Conservation (phyloP, 2,113 vertebrate genomes). For the Triplophysa tibetana region DNA sequence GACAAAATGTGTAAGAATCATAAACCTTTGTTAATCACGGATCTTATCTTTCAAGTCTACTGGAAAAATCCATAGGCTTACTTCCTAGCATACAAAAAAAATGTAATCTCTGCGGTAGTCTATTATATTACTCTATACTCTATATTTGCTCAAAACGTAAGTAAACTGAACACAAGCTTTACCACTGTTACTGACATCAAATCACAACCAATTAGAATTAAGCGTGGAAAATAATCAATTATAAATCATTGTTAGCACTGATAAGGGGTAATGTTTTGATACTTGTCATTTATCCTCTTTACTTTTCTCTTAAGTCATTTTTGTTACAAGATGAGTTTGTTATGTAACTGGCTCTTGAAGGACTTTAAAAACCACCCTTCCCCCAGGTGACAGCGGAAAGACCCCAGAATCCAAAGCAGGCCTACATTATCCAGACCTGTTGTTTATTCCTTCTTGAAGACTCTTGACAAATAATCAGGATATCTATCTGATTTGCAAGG, state of each 20-base stretch:
- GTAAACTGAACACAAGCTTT: no score
- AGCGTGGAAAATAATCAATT: no score
- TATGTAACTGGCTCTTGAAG: neutral
- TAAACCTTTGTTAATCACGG: no score
- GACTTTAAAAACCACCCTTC: neutral
- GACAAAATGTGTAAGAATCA: no score
- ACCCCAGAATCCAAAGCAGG: constrained; percentile 43
- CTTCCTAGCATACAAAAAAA: no score
- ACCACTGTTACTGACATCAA: no score
- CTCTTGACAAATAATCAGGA: constrained; percentile 50
- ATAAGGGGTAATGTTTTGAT: neutral
- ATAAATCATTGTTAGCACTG: neutral
- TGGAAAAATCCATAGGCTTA: no score
- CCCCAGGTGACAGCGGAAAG: neutral
- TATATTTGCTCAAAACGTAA: no score
- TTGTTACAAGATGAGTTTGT: neutral
- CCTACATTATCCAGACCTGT: constrained; percentile 36
- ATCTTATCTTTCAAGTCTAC: no score
- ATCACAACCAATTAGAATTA: no score
- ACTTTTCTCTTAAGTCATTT: neutral
- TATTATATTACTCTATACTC: no score
- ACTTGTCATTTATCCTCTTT: neutral
- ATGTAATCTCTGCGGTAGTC: no score
- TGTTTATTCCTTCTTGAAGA: constrained; percentile 51
- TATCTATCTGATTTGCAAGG: constrained; percentile 50